phyloP scores from a whole-genome alignment of 2,113 vertebrate genomes.

The Mesembrinibis cayennensis region DNA sequence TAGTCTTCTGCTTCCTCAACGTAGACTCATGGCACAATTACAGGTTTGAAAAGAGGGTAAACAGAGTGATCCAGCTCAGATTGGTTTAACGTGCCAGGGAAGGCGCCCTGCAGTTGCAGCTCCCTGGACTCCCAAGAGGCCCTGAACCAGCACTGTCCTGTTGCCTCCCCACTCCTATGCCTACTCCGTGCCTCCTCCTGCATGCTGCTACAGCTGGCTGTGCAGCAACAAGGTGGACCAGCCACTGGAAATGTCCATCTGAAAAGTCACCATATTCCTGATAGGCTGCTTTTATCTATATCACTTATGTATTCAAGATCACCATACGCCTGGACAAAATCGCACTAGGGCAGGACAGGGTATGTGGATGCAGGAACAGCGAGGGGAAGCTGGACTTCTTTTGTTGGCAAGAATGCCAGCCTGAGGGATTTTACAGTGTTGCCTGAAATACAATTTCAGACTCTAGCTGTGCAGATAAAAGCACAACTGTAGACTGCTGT shows the following conservation, averaged over 20 bases:
- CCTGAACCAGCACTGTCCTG: background rate
- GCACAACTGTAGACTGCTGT: background rate
- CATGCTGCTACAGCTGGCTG: background rate
- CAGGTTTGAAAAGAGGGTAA: background rate
- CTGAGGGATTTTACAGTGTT: background rate
- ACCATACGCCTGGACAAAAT: background rate
- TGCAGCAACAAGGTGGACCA: background rate
- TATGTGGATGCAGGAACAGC: fast-evolving
- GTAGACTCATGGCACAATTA: background rate
- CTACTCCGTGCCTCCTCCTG: background rate
- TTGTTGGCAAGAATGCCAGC: background rate
- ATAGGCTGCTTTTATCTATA: background rate
- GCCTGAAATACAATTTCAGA: background rate
- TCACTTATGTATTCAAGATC: fast-evolving
- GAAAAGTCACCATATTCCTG: background rate
- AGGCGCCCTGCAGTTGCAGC: background rate
- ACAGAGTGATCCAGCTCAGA: background rate
- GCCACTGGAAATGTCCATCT: background rate
- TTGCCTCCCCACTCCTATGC: too few species aligned
- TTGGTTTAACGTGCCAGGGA: fast-evolving
- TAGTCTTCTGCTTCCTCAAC: background rate
- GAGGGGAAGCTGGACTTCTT: background rate
- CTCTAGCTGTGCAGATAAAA: too few species aligned
- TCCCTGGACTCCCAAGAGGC: background rate
- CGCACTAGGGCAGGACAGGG: background rate